phyloP scores from a whole-genome alignment of 2,113 vertebrate genomes.

The Arvicanthis niloticus region DNA sequence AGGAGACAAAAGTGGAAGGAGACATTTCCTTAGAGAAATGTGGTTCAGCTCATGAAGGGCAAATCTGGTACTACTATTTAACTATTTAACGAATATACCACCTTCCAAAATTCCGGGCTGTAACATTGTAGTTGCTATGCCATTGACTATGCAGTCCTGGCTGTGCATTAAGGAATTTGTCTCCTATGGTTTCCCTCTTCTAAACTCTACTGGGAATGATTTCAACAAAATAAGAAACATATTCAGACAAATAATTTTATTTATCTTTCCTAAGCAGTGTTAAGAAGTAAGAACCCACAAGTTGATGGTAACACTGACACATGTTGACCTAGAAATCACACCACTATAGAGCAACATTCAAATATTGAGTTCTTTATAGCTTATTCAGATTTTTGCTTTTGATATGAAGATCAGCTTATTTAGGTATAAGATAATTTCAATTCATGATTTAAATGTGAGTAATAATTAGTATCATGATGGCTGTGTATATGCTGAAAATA shows the following conservation, averaged over 20 bases:
- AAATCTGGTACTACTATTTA: neutral
- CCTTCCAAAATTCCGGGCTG: rapidly evolving
- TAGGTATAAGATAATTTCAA: slow-evolving; percentile 36
- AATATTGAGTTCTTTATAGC: neutral
- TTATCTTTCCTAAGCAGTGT: neutral
- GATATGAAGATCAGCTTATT: slow-evolving; percentile 39
- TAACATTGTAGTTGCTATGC: too few relatives aligned
- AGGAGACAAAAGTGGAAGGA: too few relatives aligned
- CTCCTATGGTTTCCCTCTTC: neutral
- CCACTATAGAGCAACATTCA: neutral
- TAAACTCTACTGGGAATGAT: neutral
- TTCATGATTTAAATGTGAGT: slow-evolving; percentile 67
- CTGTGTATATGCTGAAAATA: slow-evolving; percentile 56
- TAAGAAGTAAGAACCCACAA: neutral
- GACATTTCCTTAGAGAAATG: neutral
- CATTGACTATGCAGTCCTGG: rapidly evolving
- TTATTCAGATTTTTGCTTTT: slow-evolving; percentile 45
- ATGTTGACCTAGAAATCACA: slow-evolving; percentile 31
- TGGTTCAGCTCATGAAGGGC: neutral
- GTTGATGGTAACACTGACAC: neutral
- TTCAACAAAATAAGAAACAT: neutral
- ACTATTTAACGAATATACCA: rapidly evolving
- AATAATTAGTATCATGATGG: slow-evolving; percentile 42
- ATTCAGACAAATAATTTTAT: neutral
- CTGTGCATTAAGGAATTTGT: neutral